A percentile compares a stretch with the other conserved stretches of the same genome.
phyloP scores from a whole-genome alignment of 2,797 vertebrate genomes.

The Liasis olivaceus region DNA sequence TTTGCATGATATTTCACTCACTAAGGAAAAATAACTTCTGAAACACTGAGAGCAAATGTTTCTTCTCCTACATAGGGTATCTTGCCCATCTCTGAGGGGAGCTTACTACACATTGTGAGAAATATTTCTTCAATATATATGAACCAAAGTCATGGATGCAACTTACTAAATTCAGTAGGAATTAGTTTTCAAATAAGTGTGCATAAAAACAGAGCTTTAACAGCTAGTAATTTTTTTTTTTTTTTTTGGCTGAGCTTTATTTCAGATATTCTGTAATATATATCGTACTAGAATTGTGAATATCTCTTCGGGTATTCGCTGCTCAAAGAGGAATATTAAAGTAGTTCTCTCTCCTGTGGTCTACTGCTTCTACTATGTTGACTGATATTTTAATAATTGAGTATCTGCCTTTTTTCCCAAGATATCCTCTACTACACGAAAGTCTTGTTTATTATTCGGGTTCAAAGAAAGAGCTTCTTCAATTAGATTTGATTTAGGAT shows the following conservation, averaged over 20 bases:
- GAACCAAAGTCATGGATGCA: not conserved
- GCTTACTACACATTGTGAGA: not conserved
- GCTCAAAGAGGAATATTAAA: conserved; percentile 26
- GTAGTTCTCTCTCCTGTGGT: conserved; percentile 14
- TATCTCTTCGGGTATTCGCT: conserved; percentile 2
- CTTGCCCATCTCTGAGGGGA: too few relatives aligned
- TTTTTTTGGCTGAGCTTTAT: not conserved
- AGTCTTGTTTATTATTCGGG: conserved; percentile 10
- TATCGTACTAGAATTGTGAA: not conserved
- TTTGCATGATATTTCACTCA: not conserved
- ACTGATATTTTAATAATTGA: conserved; percentile 20
- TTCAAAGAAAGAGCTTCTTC: conserved; percentile 18
- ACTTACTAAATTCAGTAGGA: not conserved
- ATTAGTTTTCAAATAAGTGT: not conserved
- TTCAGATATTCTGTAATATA: not conserved
- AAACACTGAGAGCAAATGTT: not conserved
- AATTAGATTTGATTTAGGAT: conserved; percentile 1
- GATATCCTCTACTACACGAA: not conserved
- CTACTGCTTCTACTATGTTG: not conserved
- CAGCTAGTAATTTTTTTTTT: fast-evolving
- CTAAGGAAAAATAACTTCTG: not conserved
- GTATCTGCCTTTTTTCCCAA: not conserved
- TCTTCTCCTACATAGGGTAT: not conserved
- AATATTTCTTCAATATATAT: not conserved
- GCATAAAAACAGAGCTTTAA: not conserved